Evolutionary conservation across 2,888 invertebrate species (phyloP).

Genomic region (Leptodirus hochenwartii): DNA sequence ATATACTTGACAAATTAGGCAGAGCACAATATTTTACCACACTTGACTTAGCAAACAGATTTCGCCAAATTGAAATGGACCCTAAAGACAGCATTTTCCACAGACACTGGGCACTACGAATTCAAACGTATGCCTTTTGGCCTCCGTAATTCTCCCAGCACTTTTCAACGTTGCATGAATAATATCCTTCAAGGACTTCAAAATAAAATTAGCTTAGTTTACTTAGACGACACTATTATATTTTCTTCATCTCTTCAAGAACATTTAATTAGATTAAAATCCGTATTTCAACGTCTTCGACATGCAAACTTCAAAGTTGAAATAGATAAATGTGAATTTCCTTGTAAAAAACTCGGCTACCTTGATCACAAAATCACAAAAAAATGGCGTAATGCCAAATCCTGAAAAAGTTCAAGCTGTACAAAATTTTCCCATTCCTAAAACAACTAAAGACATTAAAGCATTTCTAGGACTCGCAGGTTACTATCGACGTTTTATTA

Average conservation of each 20-base stretch:
- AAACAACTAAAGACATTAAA: constrained; percentile 9
- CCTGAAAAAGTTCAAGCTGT: constrained; percentile 7
- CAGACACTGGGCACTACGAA: constrained; percentile 16
- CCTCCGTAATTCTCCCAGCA: constrained; percentile 15
- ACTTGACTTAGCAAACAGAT: constrained; percentile 18
- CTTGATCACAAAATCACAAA: constrained; percentile 8
- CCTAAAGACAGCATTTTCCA: constrained; percentile 18
- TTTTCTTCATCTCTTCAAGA: constrained; percentile 12
- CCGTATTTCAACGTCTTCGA: constrained; percentile 11
- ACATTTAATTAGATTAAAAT: constrained; percentile 10
- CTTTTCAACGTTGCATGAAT: constrained; percentile 15
- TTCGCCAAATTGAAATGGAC: constrained; percentile 19
- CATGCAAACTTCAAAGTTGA: constrained; percentile 13
- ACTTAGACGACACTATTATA: constrained; percentile 15
- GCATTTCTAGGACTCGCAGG: constrained; percentile 6
- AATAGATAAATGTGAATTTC: constrained; percentile 11
- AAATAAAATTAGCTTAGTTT: constrained; percentile 12
- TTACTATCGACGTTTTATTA: too few relatives aligned
- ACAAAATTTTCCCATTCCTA: constrained; percentile 8
- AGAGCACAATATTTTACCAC: constrained; percentile 17
- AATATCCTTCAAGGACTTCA: constrained; percentile 11
- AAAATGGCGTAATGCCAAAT: constrained; percentile 10
- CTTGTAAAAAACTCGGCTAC: constrained; percentile 8
- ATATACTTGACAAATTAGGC: constrained; percentile 19
- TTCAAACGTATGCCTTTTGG: constrained; percentile 17